phyloP scores from a whole-genome alignment of 2,888 invertebrate genomes.

The Scaptomyza cyrtandrae region DNA sequence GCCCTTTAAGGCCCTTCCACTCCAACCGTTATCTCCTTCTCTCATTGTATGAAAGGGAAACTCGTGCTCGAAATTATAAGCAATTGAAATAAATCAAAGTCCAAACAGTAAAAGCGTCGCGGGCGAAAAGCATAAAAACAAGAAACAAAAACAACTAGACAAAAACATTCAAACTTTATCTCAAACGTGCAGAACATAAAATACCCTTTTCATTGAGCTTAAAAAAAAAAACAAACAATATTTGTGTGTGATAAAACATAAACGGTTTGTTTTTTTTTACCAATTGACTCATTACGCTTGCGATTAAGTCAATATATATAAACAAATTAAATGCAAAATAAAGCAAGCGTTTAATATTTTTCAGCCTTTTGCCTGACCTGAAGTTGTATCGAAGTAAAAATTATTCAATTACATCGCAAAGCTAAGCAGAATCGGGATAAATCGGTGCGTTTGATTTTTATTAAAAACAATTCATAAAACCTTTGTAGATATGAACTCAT shows the following conservation, averaged over 20 bases:
- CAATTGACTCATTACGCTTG: no score
- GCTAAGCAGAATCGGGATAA: no score
- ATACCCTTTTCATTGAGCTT: constrained; percentile 20
- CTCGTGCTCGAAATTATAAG: constrained; percentile 75
- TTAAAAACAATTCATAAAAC: no score
- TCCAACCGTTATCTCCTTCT: not conserved
- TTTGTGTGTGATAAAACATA: not conserved
- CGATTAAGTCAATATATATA: no score
- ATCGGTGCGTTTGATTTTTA: no score
- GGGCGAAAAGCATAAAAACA: constrained; percentile 11
- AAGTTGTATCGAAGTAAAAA: no score
- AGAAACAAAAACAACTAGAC: constrained; percentile 2
- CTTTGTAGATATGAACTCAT: no score
- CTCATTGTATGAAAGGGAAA: constrained; percentile 4
- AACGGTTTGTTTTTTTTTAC: not conserved
- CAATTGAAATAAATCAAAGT: constrained; percentile 77
- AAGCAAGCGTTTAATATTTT: no score
- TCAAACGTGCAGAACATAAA: constrained; percentile 5
- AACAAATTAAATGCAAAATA: no score
- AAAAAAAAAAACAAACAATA: not conserved
- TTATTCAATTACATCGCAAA: no score
- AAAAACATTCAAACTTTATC: not conserved
- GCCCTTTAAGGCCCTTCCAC: not conserved
- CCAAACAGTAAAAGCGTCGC: constrained; percentile 65
- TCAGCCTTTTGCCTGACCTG: no score